These are phyloP conservation scores for Anas flavirostris DNA, from an alignment of 2,797 vertebrate species.

Conservation along the genomic window DNA sequence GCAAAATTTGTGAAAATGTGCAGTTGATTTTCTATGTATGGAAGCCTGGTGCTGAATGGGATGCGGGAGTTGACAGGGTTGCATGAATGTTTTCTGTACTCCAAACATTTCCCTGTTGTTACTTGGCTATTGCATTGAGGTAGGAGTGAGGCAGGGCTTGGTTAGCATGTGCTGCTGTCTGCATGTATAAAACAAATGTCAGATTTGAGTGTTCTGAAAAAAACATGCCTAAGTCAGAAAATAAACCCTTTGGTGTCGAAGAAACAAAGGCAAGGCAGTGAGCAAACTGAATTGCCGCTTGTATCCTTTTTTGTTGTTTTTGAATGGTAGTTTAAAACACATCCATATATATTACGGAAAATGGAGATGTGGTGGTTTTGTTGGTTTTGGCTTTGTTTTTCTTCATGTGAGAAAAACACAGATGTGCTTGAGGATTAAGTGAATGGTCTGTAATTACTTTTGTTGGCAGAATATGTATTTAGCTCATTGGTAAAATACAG, in stretches of 20 bases:
- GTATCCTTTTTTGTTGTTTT: neutral
- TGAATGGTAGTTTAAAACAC: neutral
- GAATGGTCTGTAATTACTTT: neutral
- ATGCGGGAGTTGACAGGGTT: neutral
- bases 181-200: neutral
- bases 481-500: neutral
- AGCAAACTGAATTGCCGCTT: neutral
- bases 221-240: neutral
- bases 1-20: neutral
- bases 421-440: neutral
- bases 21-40: neutral
- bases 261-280: neutral
- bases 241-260: neutral
- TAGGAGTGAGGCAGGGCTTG: neutral
- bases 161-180: neutral
- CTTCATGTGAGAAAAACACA: neutral
- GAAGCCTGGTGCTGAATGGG: neutral
- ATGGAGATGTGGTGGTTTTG: neutral
- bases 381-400: neutral
- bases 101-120: neutral
- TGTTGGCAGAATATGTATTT: neutral
- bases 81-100: neutral
- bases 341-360: neutral
- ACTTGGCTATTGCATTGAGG: neutral
- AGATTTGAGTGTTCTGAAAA: neutral